Evolutionary conservation across 35 echinoderm and acorn worm genomes (phyloP).

Genomic region (Apostichopus californicus): DNA sequence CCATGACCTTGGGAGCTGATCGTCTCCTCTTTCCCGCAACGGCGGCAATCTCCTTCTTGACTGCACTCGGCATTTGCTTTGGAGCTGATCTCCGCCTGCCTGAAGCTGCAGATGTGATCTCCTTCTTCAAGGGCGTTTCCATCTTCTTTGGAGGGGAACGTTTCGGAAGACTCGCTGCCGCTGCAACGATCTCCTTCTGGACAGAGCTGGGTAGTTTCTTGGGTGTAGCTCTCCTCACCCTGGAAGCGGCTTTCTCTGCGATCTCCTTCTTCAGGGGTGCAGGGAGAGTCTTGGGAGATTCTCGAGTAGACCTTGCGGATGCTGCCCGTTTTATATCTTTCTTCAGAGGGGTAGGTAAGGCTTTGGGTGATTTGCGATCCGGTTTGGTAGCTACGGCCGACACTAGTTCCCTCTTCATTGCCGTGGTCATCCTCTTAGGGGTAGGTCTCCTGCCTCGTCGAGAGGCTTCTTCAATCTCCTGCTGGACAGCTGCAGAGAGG

Average conservation of each 20-base stretch:
- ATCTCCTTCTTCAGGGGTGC: conserved; percentile 62
- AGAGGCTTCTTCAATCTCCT: conserved; percentile 51
- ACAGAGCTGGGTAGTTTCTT: conserved; percentile 64
- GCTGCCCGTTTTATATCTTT: conserved; percentile 51
- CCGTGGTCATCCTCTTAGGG: conserved; percentile 65
- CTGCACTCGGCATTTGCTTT: conserved; percentile 48
- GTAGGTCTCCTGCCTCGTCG: conserved; percentile 31
- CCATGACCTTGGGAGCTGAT: conserved; percentile 57
- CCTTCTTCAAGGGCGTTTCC: conserved; percentile 69
- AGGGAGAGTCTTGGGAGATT: conserved; percentile 63
- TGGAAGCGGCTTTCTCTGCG: conserved; percentile 34
- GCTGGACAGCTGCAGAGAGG: conserved; percentile 32
- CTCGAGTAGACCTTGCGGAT: conserved; percentile 33
- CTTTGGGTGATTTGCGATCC: conserved; percentile 28
- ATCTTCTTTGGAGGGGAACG: conserved; percentile 69
- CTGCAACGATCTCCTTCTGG: conserved; percentile 41
- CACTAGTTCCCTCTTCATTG: conserved; percentile 68
- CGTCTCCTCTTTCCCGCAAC: conserved; percentile 50
- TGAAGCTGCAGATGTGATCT: conserved; percentile 31
- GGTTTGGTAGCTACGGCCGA: conserved; percentile 29
- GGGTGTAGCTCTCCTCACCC: conserved; percentile 60
- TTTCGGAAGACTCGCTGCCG: conserved; percentile 46
- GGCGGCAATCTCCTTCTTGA: conserved; percentile 64
- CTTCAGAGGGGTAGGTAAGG: conserved; percentile 71
- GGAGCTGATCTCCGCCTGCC: conserved; percentile 42